phyloP scores from a whole-genome alignment of 2,888 invertebrate species.

The Eilema sororculum region DNA sequence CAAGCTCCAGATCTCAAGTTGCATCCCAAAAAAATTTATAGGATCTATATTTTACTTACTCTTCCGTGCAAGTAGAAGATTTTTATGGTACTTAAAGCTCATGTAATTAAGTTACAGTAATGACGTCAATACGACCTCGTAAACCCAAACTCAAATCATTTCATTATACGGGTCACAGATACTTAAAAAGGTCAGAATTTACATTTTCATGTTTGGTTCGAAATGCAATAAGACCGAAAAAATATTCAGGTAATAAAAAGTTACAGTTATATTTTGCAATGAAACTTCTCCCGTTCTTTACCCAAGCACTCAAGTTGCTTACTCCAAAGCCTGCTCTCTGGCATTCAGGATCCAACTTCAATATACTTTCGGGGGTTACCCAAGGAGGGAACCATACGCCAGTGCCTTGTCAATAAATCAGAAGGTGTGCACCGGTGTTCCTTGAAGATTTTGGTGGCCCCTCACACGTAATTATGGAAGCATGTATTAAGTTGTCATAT shows the following conservation, averaged over 20 bases:
- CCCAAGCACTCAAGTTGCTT: too few species aligned
- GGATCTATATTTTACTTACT: not conserved
- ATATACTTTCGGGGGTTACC: too few species aligned
- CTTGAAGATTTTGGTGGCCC: too few species aligned
- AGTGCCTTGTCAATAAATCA: too few species aligned
- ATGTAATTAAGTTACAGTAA: slow-evolving; percentile 8
- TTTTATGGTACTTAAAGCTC: not conserved
- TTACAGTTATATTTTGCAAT: not conserved
- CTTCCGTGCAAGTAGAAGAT: not conserved
- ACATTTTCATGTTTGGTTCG: slow-evolving; percentile 2
- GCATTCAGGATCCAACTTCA: too few species aligned
- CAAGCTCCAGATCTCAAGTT: too few species aligned
- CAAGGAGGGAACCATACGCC: too few species aligned
- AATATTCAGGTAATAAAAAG: not conserved
- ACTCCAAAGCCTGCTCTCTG: not conserved
- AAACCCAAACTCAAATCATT: not conserved
- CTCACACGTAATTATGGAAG: too few species aligned
- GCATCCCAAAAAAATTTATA: too few species aligned
- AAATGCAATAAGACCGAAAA: not conserved
- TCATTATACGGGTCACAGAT: slow-evolving; percentile 3
- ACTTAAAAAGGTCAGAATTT: slow-evolving; percentile 5
- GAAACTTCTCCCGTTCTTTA: not conserved
- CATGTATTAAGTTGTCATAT: too few species aligned
- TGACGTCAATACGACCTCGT: slow-evolving; percentile 6
- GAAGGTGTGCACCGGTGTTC: too few species aligned